Base-by-base conservation (phyloP, 2,888 invertebrate genomes). In the Nasonia oneida region DNA sequence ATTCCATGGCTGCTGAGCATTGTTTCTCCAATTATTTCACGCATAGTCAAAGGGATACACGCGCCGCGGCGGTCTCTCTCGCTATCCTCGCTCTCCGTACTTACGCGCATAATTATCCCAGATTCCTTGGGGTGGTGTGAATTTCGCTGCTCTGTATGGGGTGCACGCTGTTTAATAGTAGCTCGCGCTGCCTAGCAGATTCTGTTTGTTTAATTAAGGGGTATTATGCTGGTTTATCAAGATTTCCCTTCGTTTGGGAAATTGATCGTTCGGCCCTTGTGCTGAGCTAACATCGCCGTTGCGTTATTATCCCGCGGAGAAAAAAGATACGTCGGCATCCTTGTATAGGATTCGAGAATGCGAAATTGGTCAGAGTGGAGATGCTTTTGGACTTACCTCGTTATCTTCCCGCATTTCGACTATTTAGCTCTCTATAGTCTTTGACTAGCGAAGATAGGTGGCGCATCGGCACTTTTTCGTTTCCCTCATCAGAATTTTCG, bases 1-100 rank as follows among this genome's bases (percentile, higher is more conserved):
- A 82, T 75, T 61, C 77, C 61, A 14, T 15, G 79, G 18, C 42
- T 18, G 39, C 8, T 33, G 73, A 42, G 42, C 76, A 70, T 84
- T 81, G 84, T 76, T 84, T 84, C 84, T 74, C 57, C 76, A 29
- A 70, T 70, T 67, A 50, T 71, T 84, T 76, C 76, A 37, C 80
- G 84, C 80, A 42, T 18, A 74, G 79, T 75, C 79, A 75, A 8
- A 37, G 74, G 84, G 61, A 15, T 42, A 12, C 42, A 12, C 33
- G 47, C 47, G 12, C 47, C 47, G 12, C 47, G 47, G 33, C 67
- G 67, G 8, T 2, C 37, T 37, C 37, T 37, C 37, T 37, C 29
- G 29, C 29, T 29, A 29, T 29, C 18, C 18, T n/a, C 57, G n/a
- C 57, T 18, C n/a, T 23, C 33, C 14, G n/a, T 67, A 67, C 3